A percentile compares a stretch with the other conserved stretches of the same genome.
Evolutionary conservation across 2,888 invertebrate genomes (phyloP).

Genomic region (Villa cingulata): DNA sequence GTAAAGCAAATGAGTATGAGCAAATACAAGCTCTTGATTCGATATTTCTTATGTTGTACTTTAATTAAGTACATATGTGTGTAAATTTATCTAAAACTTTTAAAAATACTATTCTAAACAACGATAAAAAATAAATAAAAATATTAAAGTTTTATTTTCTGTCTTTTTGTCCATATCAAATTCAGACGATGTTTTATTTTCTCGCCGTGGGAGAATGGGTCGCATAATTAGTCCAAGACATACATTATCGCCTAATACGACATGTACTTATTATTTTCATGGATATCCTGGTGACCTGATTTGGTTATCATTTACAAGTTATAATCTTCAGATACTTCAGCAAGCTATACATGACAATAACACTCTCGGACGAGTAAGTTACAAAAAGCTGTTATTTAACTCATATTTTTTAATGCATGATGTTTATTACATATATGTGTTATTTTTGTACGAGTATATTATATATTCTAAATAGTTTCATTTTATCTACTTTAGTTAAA

Average conservation of each 20-base stretch:
- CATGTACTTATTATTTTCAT: slow-evolving; percentile 73
- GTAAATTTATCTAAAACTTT: no score
- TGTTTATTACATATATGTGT: not conserved
- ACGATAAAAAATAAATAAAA: no score
- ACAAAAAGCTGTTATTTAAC: not conserved
- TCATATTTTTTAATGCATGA: no score
- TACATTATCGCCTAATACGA: slow-evolving; percentile 72
- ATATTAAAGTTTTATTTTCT: no score
- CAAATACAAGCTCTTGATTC: no score
- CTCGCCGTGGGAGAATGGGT: slow-evolving; percentile 53
- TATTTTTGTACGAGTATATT: not conserved
- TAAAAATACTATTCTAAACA: no score
- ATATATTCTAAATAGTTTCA: not conserved
- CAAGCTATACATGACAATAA: slow-evolving; percentile 44
- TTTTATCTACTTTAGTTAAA: no score
- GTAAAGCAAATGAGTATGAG: no score
- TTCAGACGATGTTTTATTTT: slow-evolving; percentile 37
- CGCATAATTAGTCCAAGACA: slow-evolving; percentile 65
- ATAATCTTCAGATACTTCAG: slow-evolving; percentile 62
- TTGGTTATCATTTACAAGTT: slow-evolving; percentile 79
- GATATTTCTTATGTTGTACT: no score
- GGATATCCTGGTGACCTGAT: slow-evolving; percentile 67
- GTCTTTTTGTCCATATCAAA: not conserved
- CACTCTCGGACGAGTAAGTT: slow-evolving; percentile 36
- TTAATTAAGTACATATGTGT: no score